Percentiles rank a stretch among this genome's conserved stretches.
Evolutionary conservation across 37 sponge, comb jelly and placozoan genomes (phyloP).

Genomic region (Spongilla lacustris): DNA sequence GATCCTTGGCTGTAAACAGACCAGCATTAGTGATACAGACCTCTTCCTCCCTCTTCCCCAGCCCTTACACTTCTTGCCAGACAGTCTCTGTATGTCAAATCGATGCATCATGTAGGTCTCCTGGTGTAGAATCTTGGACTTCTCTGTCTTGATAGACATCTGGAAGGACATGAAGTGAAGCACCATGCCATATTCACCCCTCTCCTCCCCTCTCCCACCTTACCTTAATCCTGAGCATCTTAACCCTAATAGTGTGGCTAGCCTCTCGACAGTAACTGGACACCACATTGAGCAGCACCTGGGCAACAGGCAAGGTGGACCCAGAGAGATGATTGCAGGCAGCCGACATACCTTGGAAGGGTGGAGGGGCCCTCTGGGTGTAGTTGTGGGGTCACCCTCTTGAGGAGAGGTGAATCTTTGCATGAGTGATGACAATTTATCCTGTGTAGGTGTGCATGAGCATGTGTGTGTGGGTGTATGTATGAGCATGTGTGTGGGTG

Average conservation of each 20-base stretch:
- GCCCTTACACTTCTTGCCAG: conserved; percentile 59
- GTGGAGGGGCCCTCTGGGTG: background rate
- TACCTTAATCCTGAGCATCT: conserved; percentile 73
- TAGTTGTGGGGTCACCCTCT: background rate
- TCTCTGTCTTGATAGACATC: conserved; percentile 68
- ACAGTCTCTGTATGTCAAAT: conserved; percentile 74
- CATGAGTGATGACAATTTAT: too few species aligned
- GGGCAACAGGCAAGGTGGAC: background rate
- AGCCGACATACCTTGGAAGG: conserved; percentile 14
- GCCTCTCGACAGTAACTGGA: conserved; percentile 65
- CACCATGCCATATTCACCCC: background rate
- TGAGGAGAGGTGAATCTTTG: background rate
- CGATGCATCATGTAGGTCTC: conserved; percentile 66
- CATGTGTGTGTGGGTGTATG: background rate
- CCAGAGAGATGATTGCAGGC: background rate
- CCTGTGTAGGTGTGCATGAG: background rate
- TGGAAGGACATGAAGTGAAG: conserved; percentile 13
- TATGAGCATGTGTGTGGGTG: background rate
- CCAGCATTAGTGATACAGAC: background rate
- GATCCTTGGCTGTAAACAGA: conserved; percentile 16
- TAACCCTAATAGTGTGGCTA: conserved; percentile 22
- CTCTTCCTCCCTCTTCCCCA: background rate
- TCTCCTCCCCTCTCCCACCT: background rate
- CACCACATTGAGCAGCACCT: conserved; percentile 63
- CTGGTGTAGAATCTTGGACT: conserved; percentile 47